Conservation (phyloP, 2,113 vertebrate species). For the Physeter macrocephalus region DNA sequence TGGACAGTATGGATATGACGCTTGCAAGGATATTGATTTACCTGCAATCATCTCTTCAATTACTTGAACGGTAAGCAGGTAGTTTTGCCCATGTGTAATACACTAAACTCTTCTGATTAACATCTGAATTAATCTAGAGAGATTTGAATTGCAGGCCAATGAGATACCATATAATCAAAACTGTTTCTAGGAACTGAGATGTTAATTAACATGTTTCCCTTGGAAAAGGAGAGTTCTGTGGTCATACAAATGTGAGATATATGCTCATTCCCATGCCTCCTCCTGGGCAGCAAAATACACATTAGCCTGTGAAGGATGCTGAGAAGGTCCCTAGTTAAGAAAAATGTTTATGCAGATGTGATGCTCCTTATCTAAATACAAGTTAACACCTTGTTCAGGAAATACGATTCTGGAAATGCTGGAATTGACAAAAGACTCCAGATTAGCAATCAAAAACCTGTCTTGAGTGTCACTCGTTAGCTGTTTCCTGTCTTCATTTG, state of each 20-base stretch:
- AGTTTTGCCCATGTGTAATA: constrained; percentile 42
- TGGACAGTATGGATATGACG: background rate
- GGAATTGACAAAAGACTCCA: background rate
- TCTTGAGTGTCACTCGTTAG: background rate
- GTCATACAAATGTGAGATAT: background rate
- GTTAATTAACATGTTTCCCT: constrained; percentile 22
- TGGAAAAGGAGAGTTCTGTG: background rate
- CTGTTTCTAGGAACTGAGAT: constrained; percentile 13
- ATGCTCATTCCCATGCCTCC: too few species aligned
- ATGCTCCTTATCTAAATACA: background rate
- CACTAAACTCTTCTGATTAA: constrained; percentile 57
- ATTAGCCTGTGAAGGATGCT: background rate
- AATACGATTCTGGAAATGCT: background rate
- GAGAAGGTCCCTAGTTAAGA: background rate
- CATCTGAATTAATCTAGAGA: constrained; percentile 61
- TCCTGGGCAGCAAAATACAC: background rate
- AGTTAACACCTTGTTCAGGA: background rate
- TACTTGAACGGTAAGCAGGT: constrained; percentile 49
- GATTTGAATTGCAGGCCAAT: constrained; percentile 30
- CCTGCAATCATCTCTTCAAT: constrained; percentile 14
- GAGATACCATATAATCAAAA: constrained; percentile 55
- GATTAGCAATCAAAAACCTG: background rate
- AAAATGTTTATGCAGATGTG: background rate
- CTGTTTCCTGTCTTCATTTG: background rate
- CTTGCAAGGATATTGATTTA: background rate